Evolutionary conservation across 2,113 vertebrate species (phyloP).

Genomic region (Sapayoa aenigma): DNA sequence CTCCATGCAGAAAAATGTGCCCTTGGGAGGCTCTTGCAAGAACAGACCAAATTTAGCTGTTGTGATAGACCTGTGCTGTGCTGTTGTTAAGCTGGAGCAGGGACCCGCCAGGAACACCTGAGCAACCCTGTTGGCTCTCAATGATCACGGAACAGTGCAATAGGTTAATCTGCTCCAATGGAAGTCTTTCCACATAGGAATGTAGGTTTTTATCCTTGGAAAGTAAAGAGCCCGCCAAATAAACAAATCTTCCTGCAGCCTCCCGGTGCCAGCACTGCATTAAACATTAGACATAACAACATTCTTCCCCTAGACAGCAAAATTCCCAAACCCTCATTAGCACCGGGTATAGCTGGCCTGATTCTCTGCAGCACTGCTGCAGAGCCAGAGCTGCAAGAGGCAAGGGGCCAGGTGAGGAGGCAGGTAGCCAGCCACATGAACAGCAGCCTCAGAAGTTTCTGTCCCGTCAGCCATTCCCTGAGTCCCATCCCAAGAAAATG

Average conservation of each 20-base stretch:
- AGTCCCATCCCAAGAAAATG: not conserved
- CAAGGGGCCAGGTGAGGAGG: accelerated
- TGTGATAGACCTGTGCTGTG: not conserved
- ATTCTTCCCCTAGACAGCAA: constrained; percentile 3
- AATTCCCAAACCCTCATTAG: not conserved
- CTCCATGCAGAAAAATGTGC: accelerated
- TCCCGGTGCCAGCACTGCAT: not conserved
- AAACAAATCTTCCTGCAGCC: constrained; percentile 43
- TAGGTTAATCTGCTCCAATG: accelerated
- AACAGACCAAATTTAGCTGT: accelerated
- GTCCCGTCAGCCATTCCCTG: not conserved
- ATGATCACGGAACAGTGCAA: accelerated
- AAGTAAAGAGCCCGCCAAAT: constrained; percentile 28
- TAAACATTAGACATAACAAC: constrained; percentile 56
- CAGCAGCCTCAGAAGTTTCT: not conserved
- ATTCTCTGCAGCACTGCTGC: accelerated
- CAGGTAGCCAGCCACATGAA: not conserved
- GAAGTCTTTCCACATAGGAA: not conserved
- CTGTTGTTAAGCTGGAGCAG: not conserved
- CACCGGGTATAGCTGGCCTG: not conserved
- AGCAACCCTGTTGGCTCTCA: not conserved
- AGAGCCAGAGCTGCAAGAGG: not conserved
- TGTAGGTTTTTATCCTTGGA: constrained; percentile 23
- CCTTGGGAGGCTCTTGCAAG: not conserved
- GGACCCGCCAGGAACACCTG: not conserved